phyloP scores from a whole-genome alignment of 1,140 invertebrate species.

The Lysiphlebus fabarum region DNA sequence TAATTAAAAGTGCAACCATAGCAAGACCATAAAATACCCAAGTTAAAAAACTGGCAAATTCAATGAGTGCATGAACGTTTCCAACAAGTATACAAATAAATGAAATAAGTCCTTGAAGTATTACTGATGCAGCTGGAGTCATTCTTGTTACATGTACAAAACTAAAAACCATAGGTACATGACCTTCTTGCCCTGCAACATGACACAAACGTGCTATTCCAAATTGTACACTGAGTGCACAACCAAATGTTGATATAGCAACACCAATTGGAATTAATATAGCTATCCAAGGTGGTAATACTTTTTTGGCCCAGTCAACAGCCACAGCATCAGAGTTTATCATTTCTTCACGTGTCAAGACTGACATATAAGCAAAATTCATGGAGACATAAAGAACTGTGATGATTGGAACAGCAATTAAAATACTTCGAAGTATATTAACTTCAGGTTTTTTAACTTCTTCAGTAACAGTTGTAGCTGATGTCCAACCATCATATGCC shows the following conservation, averaged over 20 bases:
- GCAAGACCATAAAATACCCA: constrained; percentile 87
- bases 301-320: constrained; percentile 67
- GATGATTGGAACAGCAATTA: constrained; percentile 86
- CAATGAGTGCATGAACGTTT: constrained; percentile 75
- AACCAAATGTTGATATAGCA: constrained; percentile 71
- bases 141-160: constrained; percentile 76
- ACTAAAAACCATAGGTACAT: constrained; percentile 79
- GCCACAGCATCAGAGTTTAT: constrained; percentile 79
- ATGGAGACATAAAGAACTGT: constrained; percentile 85
- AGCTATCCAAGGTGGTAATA: constrained; percentile 57
- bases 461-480: constrained; percentile 86
- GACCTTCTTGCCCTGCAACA: constrained; percentile 83
- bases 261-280: constrained; percentile 72
- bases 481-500: constrained; percentile 95
- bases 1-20: constrained; percentile 73
- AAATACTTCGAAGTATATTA: constrained; percentile 80
- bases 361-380: constrained; percentile 91
- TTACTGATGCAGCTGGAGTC: constrained; percentile 81
- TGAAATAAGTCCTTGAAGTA: constrained; percentile 73
- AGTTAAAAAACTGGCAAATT: constrained; percentile 84
- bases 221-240: constrained; percentile 72
- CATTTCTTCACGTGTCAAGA: constrained; percentile 77
- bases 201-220: constrained; percentile 78
- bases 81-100: constrained; percentile 72
- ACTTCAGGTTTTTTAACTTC: constrained; percentile 85